Conservation (phyloP, 2,888 invertebrate genomes). For the Dasypogon diadema region DNA sequence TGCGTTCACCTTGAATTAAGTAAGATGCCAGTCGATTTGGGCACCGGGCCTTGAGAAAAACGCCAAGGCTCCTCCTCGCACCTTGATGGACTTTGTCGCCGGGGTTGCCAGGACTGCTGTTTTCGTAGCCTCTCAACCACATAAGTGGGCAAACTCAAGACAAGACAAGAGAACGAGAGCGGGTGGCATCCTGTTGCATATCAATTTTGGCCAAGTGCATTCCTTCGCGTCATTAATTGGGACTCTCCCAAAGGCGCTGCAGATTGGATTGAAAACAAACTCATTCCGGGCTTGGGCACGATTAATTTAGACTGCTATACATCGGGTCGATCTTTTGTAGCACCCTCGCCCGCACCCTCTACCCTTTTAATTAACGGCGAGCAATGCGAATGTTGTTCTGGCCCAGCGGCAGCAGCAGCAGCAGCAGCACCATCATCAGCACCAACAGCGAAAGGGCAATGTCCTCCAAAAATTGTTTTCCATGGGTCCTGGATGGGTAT, state of each 20-base stretch:
- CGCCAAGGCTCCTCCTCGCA: constrained; percentile 5
- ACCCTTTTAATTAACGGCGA: constrained; percentile 26
- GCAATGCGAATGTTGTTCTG: constrained; percentile 20
- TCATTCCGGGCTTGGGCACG: neutral
- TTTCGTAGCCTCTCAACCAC: neutral
- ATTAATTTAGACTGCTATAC: constrained; percentile 19
- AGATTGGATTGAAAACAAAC: constrained; percentile 20
- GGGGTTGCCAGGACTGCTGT: constrained; percentile 14
- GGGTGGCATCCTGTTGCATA: constrained; percentile 2
- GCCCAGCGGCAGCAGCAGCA: constrained; percentile 7
- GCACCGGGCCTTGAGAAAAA: constrained; percentile 15
- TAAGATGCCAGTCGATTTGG: constrained; percentile 12
- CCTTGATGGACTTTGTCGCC: constrained; percentile 5
- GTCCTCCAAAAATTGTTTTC: constrained; percentile 48
- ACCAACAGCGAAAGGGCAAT: constrained; percentile 48
- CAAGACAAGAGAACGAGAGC: neutral
- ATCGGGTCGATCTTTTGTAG: neutral
- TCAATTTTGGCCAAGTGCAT: neutral
- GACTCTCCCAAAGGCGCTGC: neutral
- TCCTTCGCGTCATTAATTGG: constrained; percentile 6
- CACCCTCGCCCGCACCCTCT: constrained; percentile 23
- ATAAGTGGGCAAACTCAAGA: neutral
- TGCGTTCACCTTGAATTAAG: constrained; percentile 33
- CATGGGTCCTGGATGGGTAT: constrained; percentile 31
- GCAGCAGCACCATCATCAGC: too few relatives aligned